Conservation (phyloP, 2,113 vertebrate genomes). For the Vidua chalybeata region DNA sequence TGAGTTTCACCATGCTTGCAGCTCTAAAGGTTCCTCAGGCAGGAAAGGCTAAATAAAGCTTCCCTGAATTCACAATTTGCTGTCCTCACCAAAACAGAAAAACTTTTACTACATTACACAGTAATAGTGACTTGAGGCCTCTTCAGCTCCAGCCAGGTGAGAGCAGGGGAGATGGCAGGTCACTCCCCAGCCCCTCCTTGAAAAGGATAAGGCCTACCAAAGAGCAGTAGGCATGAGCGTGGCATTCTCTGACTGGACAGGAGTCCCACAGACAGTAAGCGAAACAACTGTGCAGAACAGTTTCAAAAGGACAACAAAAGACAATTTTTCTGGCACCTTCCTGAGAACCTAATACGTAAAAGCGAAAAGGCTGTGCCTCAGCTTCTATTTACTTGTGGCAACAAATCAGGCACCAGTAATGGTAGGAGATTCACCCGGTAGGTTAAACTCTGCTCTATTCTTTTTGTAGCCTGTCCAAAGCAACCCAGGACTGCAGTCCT, state of each 20-base stretch:
- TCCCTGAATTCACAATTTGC: background rate
- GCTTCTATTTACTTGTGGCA: slow-evolving; percentile 5
- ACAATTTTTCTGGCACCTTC: background rate
- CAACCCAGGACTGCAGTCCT: background rate
- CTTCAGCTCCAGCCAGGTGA: background rate
- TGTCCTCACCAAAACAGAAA: background rate
- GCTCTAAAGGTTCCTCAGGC: background rate
- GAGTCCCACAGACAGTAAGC: background rate
- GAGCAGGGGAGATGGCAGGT: background rate
- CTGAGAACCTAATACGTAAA: background rate
- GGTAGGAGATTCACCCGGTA: background rate
- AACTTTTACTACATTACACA: background rate
- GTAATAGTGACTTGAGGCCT: background rate
- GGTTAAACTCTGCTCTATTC: slow-evolving; percentile 5
- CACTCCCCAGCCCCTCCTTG: background rate
- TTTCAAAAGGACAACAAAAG: background rate
- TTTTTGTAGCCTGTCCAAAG: slow-evolving; percentile 51
- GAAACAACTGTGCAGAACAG: background rate
- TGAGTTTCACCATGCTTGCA: background rate
- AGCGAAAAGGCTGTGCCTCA: background rate
- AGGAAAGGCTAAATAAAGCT: background rate
- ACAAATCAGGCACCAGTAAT: background rate
- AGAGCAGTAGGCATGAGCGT: background rate
- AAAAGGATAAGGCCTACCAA: background rate
- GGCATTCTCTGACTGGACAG: background rate